Percentiles rank a stretch among this genome's conserved stretches.
Conservation (phyloP, 2,113 vertebrate genomes). For the Forbesichthys papilliferus region DNA sequence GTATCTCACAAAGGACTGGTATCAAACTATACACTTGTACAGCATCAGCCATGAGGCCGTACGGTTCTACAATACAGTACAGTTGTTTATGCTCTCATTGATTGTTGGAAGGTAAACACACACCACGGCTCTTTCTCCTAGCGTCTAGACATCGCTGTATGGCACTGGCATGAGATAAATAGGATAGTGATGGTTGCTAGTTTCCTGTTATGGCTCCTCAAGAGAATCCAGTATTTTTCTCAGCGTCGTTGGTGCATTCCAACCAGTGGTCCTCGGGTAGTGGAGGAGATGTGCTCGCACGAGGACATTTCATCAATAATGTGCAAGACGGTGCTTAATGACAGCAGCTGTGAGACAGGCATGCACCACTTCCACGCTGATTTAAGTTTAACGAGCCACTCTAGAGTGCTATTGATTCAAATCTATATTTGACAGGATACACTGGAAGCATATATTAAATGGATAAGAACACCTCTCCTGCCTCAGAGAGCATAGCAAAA, state of each 20-base stretch:
- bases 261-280: constrained; percentile 55
- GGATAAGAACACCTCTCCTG: constrained; percentile 75
- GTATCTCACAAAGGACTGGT: too few species aligned
- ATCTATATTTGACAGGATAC: constrained; percentile 84
- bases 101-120: too few species aligned
- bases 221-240: background rate
- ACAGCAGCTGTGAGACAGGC: constrained; percentile 80
- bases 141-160: too few species aligned
- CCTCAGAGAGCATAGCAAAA: constrained; percentile 64
- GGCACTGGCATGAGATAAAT: background rate
- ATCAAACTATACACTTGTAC: too few species aligned
- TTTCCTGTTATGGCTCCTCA: constrained; percentile 7
- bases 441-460: constrained; percentile 80
- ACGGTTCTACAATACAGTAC: too few species aligned
- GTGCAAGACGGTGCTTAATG: constrained; percentile 77
- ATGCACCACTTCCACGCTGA: constrained; percentile 82
- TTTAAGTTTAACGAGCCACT: constrained; percentile 84
- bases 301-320: constrained; percentile 81
- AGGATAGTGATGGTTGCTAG: background rate
- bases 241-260: constrained; percentile 30
- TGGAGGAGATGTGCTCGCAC: constrained; percentile 63
- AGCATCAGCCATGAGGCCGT: too few species aligned
- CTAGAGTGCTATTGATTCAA: constrained; percentile 82
- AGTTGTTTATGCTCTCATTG: too few species aligned
- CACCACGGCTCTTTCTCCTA: too few species aligned